Base-by-base conservation (phyloP, 2,113 vertebrate species). In the Percopsis transmontana region DNA sequence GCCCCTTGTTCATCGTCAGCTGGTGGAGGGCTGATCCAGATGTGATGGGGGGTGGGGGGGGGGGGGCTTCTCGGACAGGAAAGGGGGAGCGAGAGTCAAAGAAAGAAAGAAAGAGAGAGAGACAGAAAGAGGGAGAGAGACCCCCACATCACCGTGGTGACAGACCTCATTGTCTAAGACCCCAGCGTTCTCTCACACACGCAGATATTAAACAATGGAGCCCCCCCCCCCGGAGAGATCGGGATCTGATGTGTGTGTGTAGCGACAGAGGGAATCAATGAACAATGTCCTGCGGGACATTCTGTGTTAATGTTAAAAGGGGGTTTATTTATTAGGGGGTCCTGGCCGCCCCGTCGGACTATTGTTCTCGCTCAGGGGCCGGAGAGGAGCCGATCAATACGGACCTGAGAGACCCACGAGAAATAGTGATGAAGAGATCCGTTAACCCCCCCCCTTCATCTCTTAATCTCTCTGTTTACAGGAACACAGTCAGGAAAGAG, bases 1-100 rank as follows among this genome's bases (percentile, higher is more conserved):
- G 62, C 48, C 85, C 72, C 84, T 80, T 88, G 81, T 85, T 88
- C 58, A 74, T 76, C 82, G 82, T 88, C 87, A 89, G 88, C 89
- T 85, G 86, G 58, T 69, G 76, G 66, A 56, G 82, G 63, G 14
- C 27, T 33, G 81, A 79, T 89, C 85, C 89, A 90, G 89, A 90
- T 90, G 88, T 87, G 82, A 61, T 76, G 58, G 41, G 53, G 24
- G 73, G 51, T 62, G 64, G 58, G 86, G 83, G 78, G 84, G 76
- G 63, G 52, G 33, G 15, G 3, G 23, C 45, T 39, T 10, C 38
- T 44, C 21, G 24, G 40, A 65, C 4, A 7, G 20, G 42, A 40
- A 41, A 27, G 23, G 40, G 62, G 21, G 19, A 54, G 6, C 12
- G 51, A 44, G 53, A 38, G 63, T 38, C 55, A 50, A 58, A 40